Base-by-base conservation (phyloP, 92 coral and sea anemone genomes). In the Ricordea florida region DNA sequence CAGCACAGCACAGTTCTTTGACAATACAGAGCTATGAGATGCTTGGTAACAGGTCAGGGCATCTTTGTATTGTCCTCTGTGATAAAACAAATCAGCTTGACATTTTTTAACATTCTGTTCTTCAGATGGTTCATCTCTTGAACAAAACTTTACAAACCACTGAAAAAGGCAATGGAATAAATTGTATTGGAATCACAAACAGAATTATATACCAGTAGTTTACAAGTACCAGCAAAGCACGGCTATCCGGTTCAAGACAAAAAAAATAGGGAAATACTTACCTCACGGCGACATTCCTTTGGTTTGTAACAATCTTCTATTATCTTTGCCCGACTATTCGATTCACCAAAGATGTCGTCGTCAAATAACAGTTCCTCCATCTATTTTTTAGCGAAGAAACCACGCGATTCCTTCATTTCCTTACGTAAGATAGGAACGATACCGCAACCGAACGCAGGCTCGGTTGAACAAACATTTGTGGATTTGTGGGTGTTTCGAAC, bases 11-110 rank as follows among this genome's bases (percentile, higher is more conserved):
- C 59, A 57, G 59, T 73, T 73, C 10, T 44, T 14, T 8, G 84
- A 59, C 27, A 69, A 63, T 3, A 56, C 16, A 27, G 26, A 59
- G 1, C 26, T 45, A 6, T 25, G 58, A 26, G 84, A 73, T 40
- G 66, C 78, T 6, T 62, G 46, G 37, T 83, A 83, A 37, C 20
- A 15, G 40, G 6, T 57, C 7, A 83, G 27, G 27, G 97, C 93
- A 27, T 83, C 76, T 11, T 22, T 10, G 23, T 76, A 79, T 31
- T 79, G 5, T 0, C 70, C 78, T 33, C 49, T 62, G 0, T 49
- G 44, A 62, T 83, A 91, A 33, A 74, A 81, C 31, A 44, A 58
- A 70, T 91, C 97, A 25, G 93, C 97, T 64, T 79, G 79, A 49
- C 40, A 87, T 73, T 91, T 91, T 29, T 21, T 74, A 25, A 69